A percentile compares a stretch with the other conserved stretches of the same genome.
These are phyloP conservation scores for Epinephelus fuscoguttatus DNA, from an alignment of 2,113 vertebrate genomes.

Conservation along the genomic window DNA sequence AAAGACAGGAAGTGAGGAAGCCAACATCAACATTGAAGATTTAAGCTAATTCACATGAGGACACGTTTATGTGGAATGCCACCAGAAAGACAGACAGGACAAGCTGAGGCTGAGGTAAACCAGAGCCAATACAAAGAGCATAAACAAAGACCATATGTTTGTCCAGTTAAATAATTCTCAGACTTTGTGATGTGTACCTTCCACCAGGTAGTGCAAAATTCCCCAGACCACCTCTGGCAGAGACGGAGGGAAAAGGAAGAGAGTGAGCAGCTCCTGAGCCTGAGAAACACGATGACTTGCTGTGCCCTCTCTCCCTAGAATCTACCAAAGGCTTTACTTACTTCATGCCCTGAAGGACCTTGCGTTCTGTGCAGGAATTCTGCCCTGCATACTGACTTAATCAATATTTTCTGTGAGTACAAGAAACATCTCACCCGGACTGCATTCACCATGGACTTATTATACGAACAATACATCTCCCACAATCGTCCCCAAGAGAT, in stretches of 20 bases:
- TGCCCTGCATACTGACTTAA: conserved; percentile 25
- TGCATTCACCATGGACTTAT: conserved; percentile 33
- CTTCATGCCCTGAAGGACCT: conserved; percentile 24
- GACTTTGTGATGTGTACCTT: conserved; percentile 32
- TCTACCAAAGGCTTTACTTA: conserved; percentile 25
- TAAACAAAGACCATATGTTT: conserved; percentile 35
- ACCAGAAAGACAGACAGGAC: conserved; percentile 1
- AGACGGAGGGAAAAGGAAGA: conserved; percentile 24
- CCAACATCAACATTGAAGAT: background rate
- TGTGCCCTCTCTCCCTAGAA: background rate
- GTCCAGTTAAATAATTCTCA: conserved; percentile 39
- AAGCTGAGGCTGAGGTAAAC: background rate
- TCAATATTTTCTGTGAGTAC: conserved; percentile 47
- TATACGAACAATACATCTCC: conserved; percentile 39
- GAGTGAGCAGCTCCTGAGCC: conserved; percentile 2
- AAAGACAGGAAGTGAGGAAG: background rate
- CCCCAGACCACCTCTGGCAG: conserved; percentile 33
- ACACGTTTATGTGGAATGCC: background rate
- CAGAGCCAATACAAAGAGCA: background rate
- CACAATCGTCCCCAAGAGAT: conserved; percentile 16
- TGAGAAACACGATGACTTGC: conserved; percentile 24
- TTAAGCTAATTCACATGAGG: background rate
- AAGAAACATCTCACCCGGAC: conserved; percentile 22
- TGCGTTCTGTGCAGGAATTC: conserved; percentile 36
- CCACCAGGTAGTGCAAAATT: conserved; percentile 28